A percentile compares a stretch with the other conserved stretches of the same genome.
These are phyloP conservation scores for Brachionus asplanchnoidis DNA, from an alignment of 1,140 invertebrate genomes.

Conservation along the genomic window DNA sequence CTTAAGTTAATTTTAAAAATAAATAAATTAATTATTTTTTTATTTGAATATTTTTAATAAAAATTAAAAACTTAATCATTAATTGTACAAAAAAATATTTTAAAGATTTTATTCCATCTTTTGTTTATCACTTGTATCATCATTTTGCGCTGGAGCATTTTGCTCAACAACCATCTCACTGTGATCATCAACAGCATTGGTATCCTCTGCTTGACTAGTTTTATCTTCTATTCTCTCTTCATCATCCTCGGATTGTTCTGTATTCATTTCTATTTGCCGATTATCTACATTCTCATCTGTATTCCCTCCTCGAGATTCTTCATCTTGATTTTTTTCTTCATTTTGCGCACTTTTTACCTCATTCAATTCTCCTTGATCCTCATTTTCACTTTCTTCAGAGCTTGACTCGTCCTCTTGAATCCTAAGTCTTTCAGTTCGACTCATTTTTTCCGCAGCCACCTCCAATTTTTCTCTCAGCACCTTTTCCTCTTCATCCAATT, in stretches of 20 bases:
- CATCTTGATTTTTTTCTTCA: neutral
- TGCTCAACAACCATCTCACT: neutral
- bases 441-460: neutral
- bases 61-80: too few relatives aligned
- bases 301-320: too few relatives aligned
- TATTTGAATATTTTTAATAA: too few relatives aligned
- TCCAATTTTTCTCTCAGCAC: constrained; percentile 25
- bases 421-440: neutral
- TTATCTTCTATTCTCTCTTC: too few relatives aligned
- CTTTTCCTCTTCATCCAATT: constrained; percentile 33
- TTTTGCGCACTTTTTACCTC: neutral
- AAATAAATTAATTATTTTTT: too few relatives aligned
- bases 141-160: neutral
- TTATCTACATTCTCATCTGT: too few relatives aligned
- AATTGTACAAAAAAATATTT: neutral
- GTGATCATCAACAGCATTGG: neutral
- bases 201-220: too few relatives aligned
- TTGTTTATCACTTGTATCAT: neutral
- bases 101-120: neutral
- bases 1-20: too few relatives aligned
- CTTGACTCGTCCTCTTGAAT: neutral
- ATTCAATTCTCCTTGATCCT: neutral
- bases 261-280: too few relatives aligned
- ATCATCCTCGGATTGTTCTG: too few relatives aligned
- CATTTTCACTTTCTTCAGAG: neutral